Evolutionary conservation across 30 jellyfish, hydroid and myxozoan species (phyloP), one percentile per base, ranked within the genome.

Genomic region (Haliclystus octoradiatus): DNA sequence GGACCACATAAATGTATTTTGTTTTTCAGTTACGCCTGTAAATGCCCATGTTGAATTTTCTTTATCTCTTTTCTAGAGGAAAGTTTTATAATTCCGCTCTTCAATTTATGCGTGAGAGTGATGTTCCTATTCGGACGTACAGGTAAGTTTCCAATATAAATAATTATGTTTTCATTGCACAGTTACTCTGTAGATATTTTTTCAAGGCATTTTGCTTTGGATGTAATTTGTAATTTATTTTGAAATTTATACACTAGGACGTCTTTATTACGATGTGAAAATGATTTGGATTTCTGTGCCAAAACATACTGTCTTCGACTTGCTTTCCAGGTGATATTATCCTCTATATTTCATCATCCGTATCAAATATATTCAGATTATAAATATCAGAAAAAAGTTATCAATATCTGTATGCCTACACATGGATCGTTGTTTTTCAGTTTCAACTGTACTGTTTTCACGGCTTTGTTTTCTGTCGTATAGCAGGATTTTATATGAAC

Each of bases 221-320:
- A 5, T 40, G 19, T 19, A 40, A 40, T 40, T 19, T 40, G 57
- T 40, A 5, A 5, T 19, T 40, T 40, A 5, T 40, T 9, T 40
- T 40, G 57, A 5, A 5, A 19, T 40, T 40, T 40, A 9, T 40
- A n/a, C n/a, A n/a, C n/a, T 60, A 89, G 98, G 69, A 75, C 98
- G 26, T 88, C 75, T 65, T 50, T 82, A 77, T 62, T 89, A 28
- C 63, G 70, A 12, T 89, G 98, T 65, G 88, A 70, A 23, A 89
- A 77, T 52, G 98, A 89, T 67, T 85, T 84, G 0, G 98, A 89
- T 52, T 89, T 89, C 81, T 67, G 74, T 32, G 80, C 80, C 5
- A 89, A 89, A 62, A 92, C 80, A 1, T 65, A 70, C 67, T 89
- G 98, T 64, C 35, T 89, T 0, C 79, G 98, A 49, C 24, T 68